Evolutionary conservation across 2,888 invertebrate genomes (phyloP), one percentile per base, ranked within the genome.

Genomic region (Artemia sp.): DNA sequence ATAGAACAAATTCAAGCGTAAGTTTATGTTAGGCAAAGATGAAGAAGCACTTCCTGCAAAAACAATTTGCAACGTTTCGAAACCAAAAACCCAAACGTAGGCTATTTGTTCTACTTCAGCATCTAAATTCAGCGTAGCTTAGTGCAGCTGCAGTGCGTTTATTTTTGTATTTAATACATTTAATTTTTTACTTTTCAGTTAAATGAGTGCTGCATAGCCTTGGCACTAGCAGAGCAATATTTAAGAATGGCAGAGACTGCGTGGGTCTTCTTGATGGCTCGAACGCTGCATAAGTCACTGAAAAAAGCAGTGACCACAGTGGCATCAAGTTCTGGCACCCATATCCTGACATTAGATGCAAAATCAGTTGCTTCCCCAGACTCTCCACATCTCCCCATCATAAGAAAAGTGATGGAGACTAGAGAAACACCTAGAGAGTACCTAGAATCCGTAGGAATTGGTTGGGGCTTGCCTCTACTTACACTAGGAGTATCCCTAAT

Each of bases 181-280:
- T 38, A 1, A 38, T 38, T 38, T 38, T 58, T 24, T 58, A 10
- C 24, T 24, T 58, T 58, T 24, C 11, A 58, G 64, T 19, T 58
- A 24, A 58, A 58, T 58, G 64, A 58, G 19, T 58, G 64, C 64
- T 58, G 64, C 64, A 58, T 58, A 24, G 64, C 64, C 8, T 24
- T 58, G n/a, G 64, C 64, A 58, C 3, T 58, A 24, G 19, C 64
- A n/a, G 64, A n/a, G 19, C 64, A 58, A 24, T 58, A 58, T 58
- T 24, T 58, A 9, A n/a, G 64, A 24, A 58, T 24, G 64, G 64
- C 24, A 11, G 64, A 58, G 64, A 58, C 14, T 24, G 19, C 24
- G 9, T 58, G 64, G 64, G 19, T 58, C 64, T 58, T 58, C 64
- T 11, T 58, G 11, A 58, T 58, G 64, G 64, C 64, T 9, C 11